Evolutionary conservation across 2,888 invertebrate genomes (phyloP), one percentile per base, ranked within the genome.

Genomic region (Orchesella flavescens): DNA sequence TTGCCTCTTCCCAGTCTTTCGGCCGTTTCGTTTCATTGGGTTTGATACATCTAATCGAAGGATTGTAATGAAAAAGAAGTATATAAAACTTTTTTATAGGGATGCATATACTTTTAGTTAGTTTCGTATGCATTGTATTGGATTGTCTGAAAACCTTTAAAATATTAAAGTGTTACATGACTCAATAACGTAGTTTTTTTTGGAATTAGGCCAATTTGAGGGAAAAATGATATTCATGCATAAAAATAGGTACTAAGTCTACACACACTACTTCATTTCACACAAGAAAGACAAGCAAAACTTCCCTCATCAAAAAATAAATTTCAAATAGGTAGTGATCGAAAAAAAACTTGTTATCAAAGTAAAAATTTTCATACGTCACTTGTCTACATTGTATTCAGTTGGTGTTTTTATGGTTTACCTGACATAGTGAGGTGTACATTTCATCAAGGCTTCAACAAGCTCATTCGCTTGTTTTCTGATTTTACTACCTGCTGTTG

Each of bases 21-120:
- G 93, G 91, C 86, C 91, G 91, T 89, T 94, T 94, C 21, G 93
- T 93, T 89, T 94, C 93, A 89, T 94, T 94, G 17, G 94, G 94
- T 89, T 94, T 94, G 87, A 94, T 93, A 89, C 94, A 94, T 72
- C 89, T 89, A 71, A 0, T 57, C 76, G 19, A 63, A 23, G 1
- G n/a, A 82, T n/a, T n/a, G 57, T 19, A 46, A 69, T 12, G n/a
- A 24, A 19, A 17, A 23, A 24, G 5, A 63, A 61, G 15, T 61
- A 63, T 63, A 66, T 66, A 10, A 63, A 24, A 3, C 12, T 24
- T 61, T 57, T 66, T 63, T 34, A 66, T 43, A 66, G 15, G 7
- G n/a, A 17, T 15, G 24, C 2, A 34, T 34, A 34, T 34, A 34
- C 34, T n/a, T n/a, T n/a, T n/a, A n/a, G n/a, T n/a, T n/a, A n/a